Evolutionary conservation across 1,140 invertebrate genomes (phyloP).

Genomic region (Brevipalpus yothersi): DNA sequence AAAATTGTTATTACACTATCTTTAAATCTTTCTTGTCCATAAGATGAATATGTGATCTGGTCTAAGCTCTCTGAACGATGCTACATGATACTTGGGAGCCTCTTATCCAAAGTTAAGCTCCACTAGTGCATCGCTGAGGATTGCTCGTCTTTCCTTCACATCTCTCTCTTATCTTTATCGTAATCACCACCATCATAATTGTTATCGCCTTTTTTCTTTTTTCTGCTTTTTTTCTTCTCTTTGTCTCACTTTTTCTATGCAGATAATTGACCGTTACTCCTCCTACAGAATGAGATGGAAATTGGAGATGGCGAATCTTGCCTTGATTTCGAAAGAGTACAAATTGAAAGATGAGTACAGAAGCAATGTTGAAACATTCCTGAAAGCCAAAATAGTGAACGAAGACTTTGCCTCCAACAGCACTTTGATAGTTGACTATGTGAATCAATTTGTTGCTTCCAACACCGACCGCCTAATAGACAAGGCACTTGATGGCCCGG

Average conservation of each 20-base stretch:
- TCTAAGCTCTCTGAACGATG: neutral
- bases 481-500: conserved; percentile 20
- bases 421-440: conserved; percentile 23
- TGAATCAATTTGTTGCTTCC: conserved; percentile 43
- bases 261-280: neutral
- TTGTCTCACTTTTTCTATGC: neutral
- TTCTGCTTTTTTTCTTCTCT: neutral
- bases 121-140: neutral
- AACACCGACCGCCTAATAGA: conserved; percentile 38
- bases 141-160: neutral
- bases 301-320: neutral
- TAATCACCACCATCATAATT: neutral
- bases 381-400: neutral
- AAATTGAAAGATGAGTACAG: neutral
- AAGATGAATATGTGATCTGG: neutral
- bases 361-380: neutral
- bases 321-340: neutral
- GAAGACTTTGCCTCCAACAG: conserved; percentile 10
- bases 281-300: neutral
- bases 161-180: neutral
- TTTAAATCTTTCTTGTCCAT: neutral
- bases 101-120: neutral
- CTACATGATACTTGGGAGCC: neutral
- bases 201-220: neutral
- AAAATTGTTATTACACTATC: neutral